Base-by-base conservation (phyloP, 2,797 vertebrate genomes). In the Eremophila alpestris region DNA sequence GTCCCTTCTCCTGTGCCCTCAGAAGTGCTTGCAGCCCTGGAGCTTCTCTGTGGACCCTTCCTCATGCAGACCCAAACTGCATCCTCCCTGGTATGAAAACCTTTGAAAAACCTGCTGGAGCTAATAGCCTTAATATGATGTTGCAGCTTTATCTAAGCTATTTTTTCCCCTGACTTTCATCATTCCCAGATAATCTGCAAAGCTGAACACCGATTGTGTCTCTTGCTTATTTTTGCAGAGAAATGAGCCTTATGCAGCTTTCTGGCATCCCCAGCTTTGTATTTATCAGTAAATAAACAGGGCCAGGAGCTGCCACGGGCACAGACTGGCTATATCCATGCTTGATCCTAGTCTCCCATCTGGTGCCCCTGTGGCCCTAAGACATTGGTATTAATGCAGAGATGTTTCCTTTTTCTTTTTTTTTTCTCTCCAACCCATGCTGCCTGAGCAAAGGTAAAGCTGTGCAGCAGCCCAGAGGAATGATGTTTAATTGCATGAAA, bases 161-260 rank as follows among this genome's bases (percentile, higher is more conserved):
- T 65, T 63, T 85, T 79, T 51, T 2, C 17, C 23, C 7, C 4
- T 52, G 65, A 43, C 59, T 88, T 74, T 26, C 34, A 30, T 85
- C 60, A 32, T 85, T 91, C 38, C 19, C 52, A 52, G 58, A 68
- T 88, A 75, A 77, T 77, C 85, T 78, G 49, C 56, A 77, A 93
- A 80, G 32, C 85, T 67, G 45, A 77, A 71, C 23, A 22, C 7
- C 0, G 0, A 7, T 69, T 85, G 32, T 60, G 38, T 56, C 21
- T 84, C 67, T 80, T 41, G 51, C 40, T 87, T 82, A 51, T 82
- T 94, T 74, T 43, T 89, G 56, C 32, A 56, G 56, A 89, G 38
- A 91, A 90, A 60, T 77, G 73, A 92, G 75, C 84, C 68, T 87
- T 40, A 56, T 70, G 75, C 48, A 74, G 78, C 75, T 78, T 90